These are phyloP conservation scores for Sciurus vulgaris DNA, from an alignment of 2,797 vertebrate genomes.

Conservation along the genomic window DNA sequence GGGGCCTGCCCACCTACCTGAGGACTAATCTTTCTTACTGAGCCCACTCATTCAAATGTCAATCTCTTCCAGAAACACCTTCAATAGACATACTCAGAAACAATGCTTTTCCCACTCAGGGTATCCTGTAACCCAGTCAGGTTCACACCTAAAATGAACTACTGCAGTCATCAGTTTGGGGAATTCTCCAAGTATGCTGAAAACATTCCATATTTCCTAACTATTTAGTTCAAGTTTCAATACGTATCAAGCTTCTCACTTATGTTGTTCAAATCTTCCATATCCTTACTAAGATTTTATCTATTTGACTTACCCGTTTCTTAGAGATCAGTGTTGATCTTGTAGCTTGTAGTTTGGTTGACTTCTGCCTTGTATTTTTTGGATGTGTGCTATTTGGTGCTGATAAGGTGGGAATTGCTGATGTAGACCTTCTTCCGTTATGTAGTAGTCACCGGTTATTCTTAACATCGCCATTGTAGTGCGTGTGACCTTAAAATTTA, in stretches of 20 bases:
- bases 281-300: neutral
- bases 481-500: neutral
- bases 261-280: neutral
- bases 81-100: neutral
- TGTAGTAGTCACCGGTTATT: neutral
- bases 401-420: neutral
- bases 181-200: neutral
- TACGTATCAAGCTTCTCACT: neutral
- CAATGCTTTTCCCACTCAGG: neutral
- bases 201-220: neutral
- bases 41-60: neutral
- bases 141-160: neutral
- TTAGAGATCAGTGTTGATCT: neutral
- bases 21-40: neutral
- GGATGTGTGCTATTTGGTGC: neutral
- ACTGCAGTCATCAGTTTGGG: neutral
- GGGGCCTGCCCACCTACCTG: fast-evolving
- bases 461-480: neutral
- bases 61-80: neutral
- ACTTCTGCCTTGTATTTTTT: neutral
- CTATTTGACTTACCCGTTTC: neutral
- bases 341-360: neutral
- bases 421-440: neutral
- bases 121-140: neutral
- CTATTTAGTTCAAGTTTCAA: neutral